These are phyloP conservation scores for Cremastinae sp. DNA, from an alignment of 2,888 invertebrate genomes.

Conservation along the genomic window DNA sequence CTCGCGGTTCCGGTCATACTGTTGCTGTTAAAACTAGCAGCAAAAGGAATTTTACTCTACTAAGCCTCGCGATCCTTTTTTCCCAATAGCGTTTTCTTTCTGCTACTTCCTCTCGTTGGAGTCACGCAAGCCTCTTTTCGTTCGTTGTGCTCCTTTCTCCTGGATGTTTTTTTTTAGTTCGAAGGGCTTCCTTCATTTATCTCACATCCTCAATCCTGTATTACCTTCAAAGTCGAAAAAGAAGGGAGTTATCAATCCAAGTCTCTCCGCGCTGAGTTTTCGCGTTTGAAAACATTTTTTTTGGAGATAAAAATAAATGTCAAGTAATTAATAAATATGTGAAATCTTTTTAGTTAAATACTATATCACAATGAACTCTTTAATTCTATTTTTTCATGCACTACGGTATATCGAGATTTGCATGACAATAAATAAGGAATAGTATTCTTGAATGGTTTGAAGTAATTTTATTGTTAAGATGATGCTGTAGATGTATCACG, in stretches of 20 bases:
- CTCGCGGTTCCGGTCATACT: constrained; percentile 37
- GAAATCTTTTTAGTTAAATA: too few relatives aligned
- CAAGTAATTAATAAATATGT: too few relatives aligned
- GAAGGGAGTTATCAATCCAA: background rate
- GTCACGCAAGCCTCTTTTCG: constrained; percentile 6
- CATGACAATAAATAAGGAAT: too few relatives aligned
- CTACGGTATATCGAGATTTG: too few relatives aligned
- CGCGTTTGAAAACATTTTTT: background rate
- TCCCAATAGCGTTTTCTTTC: constrained; percentile 37
- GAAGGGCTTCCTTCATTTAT: constrained; percentile 6
- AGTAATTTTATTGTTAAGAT: too few relatives aligned
- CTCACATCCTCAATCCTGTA: background rate
- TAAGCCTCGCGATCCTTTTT: constrained; percentile 44
- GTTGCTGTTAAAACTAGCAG: constrained; percentile 30
- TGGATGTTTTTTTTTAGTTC: background rate
- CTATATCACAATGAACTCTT: too few relatives aligned
- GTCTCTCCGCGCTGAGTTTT: background rate
- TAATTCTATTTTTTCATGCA: too few relatives aligned
- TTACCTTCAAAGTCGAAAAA: background rate
- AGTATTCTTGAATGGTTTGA: too few relatives aligned
- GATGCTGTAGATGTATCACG: too few relatives aligned
- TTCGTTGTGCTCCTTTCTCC: background rate
- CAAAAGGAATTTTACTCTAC: constrained; percentile 45
- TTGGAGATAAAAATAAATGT: too few relatives aligned
- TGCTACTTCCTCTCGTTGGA: constrained; percentile 15